These are phyloP conservation scores for Troglohyphantes excavatus DNA, from an alignment of 2,888 invertebrate species.

Conservation along the genomic window DNA sequence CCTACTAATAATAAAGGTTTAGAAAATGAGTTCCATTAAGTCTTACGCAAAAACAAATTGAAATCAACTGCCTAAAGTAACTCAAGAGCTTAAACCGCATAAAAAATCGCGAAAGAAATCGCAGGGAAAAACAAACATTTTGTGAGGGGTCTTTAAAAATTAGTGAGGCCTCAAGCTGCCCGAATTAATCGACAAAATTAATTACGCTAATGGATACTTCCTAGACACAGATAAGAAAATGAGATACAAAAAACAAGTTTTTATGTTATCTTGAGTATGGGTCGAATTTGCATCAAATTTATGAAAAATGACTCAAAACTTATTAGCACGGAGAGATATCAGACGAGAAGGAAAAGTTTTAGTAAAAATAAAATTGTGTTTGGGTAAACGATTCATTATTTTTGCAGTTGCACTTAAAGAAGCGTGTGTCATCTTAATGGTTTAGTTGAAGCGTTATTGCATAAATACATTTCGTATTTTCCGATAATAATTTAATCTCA, in stretches of 20 bases:
- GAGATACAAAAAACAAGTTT: slow-evolving; percentile 38
- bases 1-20: slow-evolving; percentile 9
- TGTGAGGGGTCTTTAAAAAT: slow-evolving; percentile 60
- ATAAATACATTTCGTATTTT: not conserved
- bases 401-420: not conserved
- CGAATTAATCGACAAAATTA: slow-evolving; percentile 66
- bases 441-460: not conserved
- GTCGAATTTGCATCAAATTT: slow-evolving; percentile 41
- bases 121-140: slow-evolving; percentile 16
- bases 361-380: too few species aligned
- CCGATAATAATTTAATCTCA: too few species aligned
- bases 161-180: slow-evolving; percentile 52
- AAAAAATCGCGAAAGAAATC: slow-evolving; percentile 7
- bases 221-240: slow-evolving; percentile 48
- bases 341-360: too few species aligned
- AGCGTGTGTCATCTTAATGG: not conserved
- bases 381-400: too few species aligned
- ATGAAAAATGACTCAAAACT: slow-evolving; percentile 7
- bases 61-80: slow-evolving; percentile 34
- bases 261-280: slow-evolving; percentile 23
- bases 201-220: slow-evolving; percentile 57
- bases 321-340: not conserved
- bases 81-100: slow-evolving; percentile 30
- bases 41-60: slow-evolving; percentile 59
- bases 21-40: slow-evolving; percentile 54